Percentiles rank a stretch among this genome's conserved stretches.
These are phyloP conservation scores for Orius insidiosus DNA, from an alignment of 1,140 invertebrate genomes.

Conservation along the genomic window DNA sequence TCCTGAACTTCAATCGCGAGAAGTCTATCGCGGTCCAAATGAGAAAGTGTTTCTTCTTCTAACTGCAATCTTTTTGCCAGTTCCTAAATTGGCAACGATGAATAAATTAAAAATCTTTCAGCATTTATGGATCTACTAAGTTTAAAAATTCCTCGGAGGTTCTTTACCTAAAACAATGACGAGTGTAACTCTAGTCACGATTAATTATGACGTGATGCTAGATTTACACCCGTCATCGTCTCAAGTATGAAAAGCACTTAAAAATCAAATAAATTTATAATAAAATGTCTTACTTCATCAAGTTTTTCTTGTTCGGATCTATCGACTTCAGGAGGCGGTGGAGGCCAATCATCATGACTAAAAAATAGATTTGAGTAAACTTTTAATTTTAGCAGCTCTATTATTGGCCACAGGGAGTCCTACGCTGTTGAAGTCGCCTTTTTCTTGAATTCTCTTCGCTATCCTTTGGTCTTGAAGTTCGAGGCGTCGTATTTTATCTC, in stretches of 20 bases:
- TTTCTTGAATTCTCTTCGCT: conserved; percentile 22
- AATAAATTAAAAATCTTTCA: too few relatives aligned
- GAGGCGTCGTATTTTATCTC: conserved; percentile 29
- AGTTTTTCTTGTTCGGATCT: conserved; percentile 34
- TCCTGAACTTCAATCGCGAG: conserved; percentile 81
- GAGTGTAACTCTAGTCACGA: conserved; percentile 33
- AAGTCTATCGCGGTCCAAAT: conserved; percentile 49
- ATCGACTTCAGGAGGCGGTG: conserved; percentile 2
- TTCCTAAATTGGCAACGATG: conserved; percentile 34
- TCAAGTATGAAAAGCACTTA: neutral
- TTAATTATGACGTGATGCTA: conserved; percentile 22
- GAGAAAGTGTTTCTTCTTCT: conserved; percentile 40
- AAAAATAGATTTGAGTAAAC: too few relatives aligned
- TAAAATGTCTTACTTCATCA: conserved; percentile 33
- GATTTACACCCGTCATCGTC: conserved; percentile 22
- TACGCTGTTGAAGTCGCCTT: conserved; percentile 19
- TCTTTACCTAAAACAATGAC: conserved; percentile 17
- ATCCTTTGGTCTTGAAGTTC: conserved; percentile 28
- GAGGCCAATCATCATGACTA: conserved; percentile 7
- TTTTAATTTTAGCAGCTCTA: too few relatives aligned
- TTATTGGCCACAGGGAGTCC: conserved; percentile 16
- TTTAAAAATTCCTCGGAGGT: neutral
- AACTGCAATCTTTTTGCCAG: conserved; percentile 45
- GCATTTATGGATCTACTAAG: too few relatives aligned
- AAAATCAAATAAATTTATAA: neutral